Conservation (phyloP, 1,140 invertebrate genomes). For the Trichogramma pretiosum region DNA sequence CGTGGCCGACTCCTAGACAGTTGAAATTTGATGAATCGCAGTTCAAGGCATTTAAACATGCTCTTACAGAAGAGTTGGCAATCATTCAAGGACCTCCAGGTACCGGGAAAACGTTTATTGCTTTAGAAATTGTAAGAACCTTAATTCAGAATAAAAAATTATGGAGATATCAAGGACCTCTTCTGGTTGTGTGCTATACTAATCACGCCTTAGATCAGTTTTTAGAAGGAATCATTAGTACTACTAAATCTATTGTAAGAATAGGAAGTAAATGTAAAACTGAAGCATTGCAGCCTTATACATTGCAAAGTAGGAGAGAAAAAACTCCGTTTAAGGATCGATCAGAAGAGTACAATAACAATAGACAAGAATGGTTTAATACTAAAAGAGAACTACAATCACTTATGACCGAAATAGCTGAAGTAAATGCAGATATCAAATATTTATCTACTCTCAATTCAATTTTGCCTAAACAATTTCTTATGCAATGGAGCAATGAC, state of each 20-base stretch:
- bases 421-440: no score
- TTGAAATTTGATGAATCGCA: slow-evolving; percentile 53
- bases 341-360: no score
- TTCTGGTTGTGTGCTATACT: slow-evolving; percentile 75
- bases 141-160: slow-evolving; percentile 46
- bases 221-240: slow-evolving; percentile 57
- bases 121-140: slow-evolving; percentile 55
- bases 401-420: no score
- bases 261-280: slow-evolving; percentile 65
- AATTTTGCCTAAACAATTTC: not conserved
- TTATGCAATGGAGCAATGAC: no score
- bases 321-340: no score
- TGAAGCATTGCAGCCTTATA: slow-evolving; percentile 46
- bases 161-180: slow-evolving; percentile 40
- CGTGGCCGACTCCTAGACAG: slow-evolving; percentile 18
- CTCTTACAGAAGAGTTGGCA: slow-evolving; percentile 54
- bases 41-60: slow-evolving; percentile 48
- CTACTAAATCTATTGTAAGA: slow-evolving; percentile 51
- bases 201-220: slow-evolving; percentile 88
- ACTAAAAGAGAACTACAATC: no score
- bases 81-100: slow-evolving; percentile 60
- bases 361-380: no score
- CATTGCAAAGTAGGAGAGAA: no score
- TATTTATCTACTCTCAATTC: not conserved
- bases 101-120: slow-evolving; percentile 66